Evolutionary conservation across 2,888 invertebrate species (phyloP), one percentile per base, ranked within the genome.

Genomic region (Steromphala cineraria): DNA sequence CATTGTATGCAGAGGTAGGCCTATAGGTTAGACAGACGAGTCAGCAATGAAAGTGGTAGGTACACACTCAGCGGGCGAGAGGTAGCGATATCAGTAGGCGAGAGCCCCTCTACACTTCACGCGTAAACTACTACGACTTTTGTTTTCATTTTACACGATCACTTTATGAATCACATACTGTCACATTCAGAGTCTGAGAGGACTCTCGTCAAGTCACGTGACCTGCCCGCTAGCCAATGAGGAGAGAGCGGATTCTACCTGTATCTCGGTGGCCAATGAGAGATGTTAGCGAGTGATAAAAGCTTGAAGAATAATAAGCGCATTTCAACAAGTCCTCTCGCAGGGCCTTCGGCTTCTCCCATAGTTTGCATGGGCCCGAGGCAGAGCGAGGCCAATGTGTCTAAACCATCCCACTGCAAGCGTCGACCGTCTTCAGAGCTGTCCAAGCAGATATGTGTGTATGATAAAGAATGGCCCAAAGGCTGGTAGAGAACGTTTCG

Each of bases 281-380:
- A 76, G 76, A 76, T 53, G n/a, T 55, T 53, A 53, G 24, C n/a
- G 76, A 36, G 55, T 53, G 76, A 76, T 76, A 76, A 76, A 76
- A 76, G 76, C 24, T 24, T 31, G 36, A 36, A 19, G 76, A 76
- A 76, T 76, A 55, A 76, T 53, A 53, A 52, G 75, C 52, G 46
- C 52, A 71, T 71, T 71, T 71, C 71, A 71, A 71, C 71, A 71
- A 71, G 71, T 71, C 36, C 40, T 71, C 71, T 17, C 31, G 71
- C 19, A 31, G 19, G 71, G 71, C 71, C 40, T 40, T 17, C 40
- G 36, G 36, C 19, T 31, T 36, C 36, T 36, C 19, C 71, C 17
- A 71, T 36, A 71, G 71, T 36, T 31, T 40, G 71, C 40, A 71
- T 40, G 40, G 40, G 71, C 71, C 71, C 71, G 71, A 28, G 19